Percentiles rank a stretch among this genome's conserved stretches.
These are phyloP conservation scores for Crenichthys baileyi DNA, from an alignment of 2,797 vertebrate species.

Conservation along the genomic window DNA sequence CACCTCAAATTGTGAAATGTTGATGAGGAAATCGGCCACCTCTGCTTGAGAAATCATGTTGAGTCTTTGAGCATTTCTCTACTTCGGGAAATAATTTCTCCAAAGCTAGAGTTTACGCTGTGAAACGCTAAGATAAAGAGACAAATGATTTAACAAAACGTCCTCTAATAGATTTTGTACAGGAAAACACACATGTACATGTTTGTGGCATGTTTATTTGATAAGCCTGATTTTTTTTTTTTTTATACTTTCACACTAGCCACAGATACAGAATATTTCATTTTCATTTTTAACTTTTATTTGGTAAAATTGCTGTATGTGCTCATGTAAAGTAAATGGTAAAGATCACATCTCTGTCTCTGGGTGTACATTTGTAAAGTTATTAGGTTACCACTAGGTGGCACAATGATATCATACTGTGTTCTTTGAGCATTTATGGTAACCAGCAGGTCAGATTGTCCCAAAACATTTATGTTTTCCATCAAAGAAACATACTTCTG, in stretches of 20 bases:
- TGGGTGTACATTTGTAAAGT: not conserved
- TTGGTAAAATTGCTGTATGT: slow-evolving; percentile 41
- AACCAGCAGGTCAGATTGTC: not conserved
- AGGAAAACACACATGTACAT: slow-evolving; percentile 38
- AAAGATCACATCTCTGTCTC: not conserved
- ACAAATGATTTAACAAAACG: not conserved
- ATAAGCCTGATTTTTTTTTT: slow-evolving; percentile 38
- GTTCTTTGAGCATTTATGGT: not conserved
- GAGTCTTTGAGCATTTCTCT: slow-evolving; percentile 32
- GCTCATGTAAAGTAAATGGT: slow-evolving; percentile 68
- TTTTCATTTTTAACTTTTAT: slow-evolving; percentile 61
- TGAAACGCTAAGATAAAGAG: not conserved
- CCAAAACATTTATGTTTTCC: not conserved
- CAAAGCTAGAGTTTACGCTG: not conserved
- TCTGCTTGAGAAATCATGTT: slow-evolving; percentile 18
- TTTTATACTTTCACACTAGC: slow-evolving; percentile 29
- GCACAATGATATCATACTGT: slow-evolving; percentile 41
- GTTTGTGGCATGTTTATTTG: slow-evolving; percentile 46
- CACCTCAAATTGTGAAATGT: slow-evolving; percentile 36
- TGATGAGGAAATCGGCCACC: slow-evolving; percentile 13
- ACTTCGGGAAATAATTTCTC: slow-evolving; percentile 8
- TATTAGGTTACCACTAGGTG: slow-evolving; percentile 54
- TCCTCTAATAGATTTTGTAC: slow-evolving; percentile 43
- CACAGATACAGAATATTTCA: slow-evolving; percentile 34
- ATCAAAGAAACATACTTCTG: not conserved